Evolutionary conservation across 2,113 vertebrate species (phyloP), one percentile per base, ranked within the genome.

Genomic region (Phoenicopterus ruber): DNA sequence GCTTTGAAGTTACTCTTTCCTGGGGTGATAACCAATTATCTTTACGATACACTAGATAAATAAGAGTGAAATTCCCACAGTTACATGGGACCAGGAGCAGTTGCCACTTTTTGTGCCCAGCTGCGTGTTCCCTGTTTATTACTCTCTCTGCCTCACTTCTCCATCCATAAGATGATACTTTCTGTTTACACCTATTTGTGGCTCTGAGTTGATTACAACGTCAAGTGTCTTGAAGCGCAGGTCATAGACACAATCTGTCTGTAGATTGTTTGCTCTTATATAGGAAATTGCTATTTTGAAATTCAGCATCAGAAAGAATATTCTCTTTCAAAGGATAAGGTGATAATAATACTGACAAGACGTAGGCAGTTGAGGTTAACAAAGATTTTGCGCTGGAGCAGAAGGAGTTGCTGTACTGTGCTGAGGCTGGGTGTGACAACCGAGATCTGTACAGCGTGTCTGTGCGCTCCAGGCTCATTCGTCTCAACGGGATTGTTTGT

Each of bases 381-480:
- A 16, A 17, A 40, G 66, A 31, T 31, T 55, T 57, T 62, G 31
- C 4, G 5, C 55, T 49, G 54, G n/a, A 65, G 46, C 6, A 6
- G 78, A 21, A 86, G 63, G 18, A 38, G 40, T 17, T 61, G 80
- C 52, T 59, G 40, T 31, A 1, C 21, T 20, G 14, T 34, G 59
- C 13, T 61, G 52, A 24, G 65, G 70, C 55, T 17, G 52, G 31
- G 21, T 9, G 9, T 72, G 62, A 17, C 4, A 6, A 13, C 24
- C 1, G 7, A 47, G 47, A 2, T 36, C n/a, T 15, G 7, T 10
- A 3, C 31, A 66, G 76, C 1, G 0, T 13, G 25, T 63, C 36
- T 8, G 34, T 17, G 40, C 0, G 3, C 49, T n/a, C 22, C 3
- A 29, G 4, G 2, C n/a, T 63, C 7, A 0, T 36, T 46, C 6